Percentiles rank a stretch among this genome's conserved stretches.
Conservation (phyloP, 2,888 invertebrate genomes). For the Apotomis capreana region DNA sequence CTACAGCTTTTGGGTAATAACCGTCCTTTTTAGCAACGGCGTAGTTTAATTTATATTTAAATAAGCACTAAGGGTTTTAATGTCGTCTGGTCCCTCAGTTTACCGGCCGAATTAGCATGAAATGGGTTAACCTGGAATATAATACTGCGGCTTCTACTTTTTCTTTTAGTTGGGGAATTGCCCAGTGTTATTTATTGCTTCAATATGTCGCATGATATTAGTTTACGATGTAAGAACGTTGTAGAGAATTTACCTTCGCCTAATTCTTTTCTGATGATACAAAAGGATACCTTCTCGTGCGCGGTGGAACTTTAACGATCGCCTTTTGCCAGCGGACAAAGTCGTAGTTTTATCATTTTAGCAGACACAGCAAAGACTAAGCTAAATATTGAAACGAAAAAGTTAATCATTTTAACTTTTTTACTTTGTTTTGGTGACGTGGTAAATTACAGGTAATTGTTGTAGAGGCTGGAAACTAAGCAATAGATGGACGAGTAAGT, state of each 20-base stretch:
- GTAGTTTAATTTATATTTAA: slow-evolving; percentile 25
- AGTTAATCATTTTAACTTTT: no score
- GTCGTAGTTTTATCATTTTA: background rate
- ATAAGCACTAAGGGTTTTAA: slow-evolving; percentile 1
- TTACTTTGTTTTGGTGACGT: no score
- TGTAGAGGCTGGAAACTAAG: no score
- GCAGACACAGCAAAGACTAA: background rate
- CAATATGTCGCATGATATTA: slow-evolving; percentile 29
- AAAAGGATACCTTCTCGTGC: background rate
- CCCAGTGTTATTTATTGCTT: slow-evolving; percentile 31
- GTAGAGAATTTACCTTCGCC: slow-evolving; percentile 2
- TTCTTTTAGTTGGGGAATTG: slow-evolving; percentile 27
- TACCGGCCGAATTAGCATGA: slow-evolving; percentile 31
- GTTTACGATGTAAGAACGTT: slow-evolving; percentile 9
- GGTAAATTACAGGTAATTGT: no score
- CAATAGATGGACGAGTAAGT: no score
- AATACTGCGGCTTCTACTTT: slow-evolving; percentile 7
- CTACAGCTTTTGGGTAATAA: background rate
- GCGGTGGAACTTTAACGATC: slow-evolving; percentile 1
- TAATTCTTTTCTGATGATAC: slow-evolving; percentile 15
- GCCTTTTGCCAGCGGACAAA: no score
- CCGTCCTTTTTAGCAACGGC: slow-evolving; percentile 2
- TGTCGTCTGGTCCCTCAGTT: slow-evolving; percentile 8
- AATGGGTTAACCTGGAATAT: slow-evolving; percentile 24
- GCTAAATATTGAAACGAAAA: background rate